Percentiles rank a stretch among this genome's conserved stretches.
Conservation (phyloP, 23 tunicate species). For the Trididemnum nubilum region DNA sequence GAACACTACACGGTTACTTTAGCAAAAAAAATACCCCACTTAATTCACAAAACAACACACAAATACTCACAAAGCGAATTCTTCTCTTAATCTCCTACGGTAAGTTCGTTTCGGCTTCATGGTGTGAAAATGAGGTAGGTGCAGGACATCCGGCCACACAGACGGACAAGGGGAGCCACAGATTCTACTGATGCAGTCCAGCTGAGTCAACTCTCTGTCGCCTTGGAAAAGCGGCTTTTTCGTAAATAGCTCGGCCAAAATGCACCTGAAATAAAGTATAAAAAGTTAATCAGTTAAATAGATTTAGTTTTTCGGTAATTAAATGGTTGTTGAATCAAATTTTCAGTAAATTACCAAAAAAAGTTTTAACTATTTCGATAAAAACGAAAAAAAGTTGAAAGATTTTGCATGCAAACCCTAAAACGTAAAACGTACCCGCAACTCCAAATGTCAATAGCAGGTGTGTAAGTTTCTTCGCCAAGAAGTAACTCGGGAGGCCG, state of each 20-base stretch:
- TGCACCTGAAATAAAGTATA: slow-evolving; percentile 56
- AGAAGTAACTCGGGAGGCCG: slow-evolving; percentile 92
- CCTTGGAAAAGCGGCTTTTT: slow-evolving; percentile 96
- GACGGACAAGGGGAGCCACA: slow-evolving; percentile 95
- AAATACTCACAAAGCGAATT: slow-evolving; percentile 82
- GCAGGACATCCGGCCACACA: slow-evolving; percentile 85
- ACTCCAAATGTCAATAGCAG: slow-evolving; percentile 95
- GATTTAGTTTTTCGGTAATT: too few species aligned
- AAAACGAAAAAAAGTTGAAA: too few species aligned
- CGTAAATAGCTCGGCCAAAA: slow-evolving; percentile 94
- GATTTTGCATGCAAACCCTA: too few species aligned
- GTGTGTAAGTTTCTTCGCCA: slow-evolving; percentile 92
- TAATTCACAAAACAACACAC: too few species aligned
- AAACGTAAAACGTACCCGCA: slow-evolving; percentile 64
- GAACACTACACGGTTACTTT: too few species aligned
- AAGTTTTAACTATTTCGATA: too few species aligned
- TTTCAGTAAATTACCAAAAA: too few species aligned
- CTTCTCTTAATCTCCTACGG: slow-evolving; percentile 79
- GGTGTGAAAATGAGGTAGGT: slow-evolving; percentile 84
- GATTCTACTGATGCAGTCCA: slow-evolving; percentile 79
- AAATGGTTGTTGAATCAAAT: too few species aligned
- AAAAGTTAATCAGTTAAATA: not conserved
- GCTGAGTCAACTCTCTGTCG: slow-evolving; percentile 80
- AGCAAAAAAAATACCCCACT: too few species aligned
- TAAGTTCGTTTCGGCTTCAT: slow-evolving; percentile 86